Conservation (phyloP, 53 echinoderm and acorn worm species). For the Echinarachnius parma region DNA sequence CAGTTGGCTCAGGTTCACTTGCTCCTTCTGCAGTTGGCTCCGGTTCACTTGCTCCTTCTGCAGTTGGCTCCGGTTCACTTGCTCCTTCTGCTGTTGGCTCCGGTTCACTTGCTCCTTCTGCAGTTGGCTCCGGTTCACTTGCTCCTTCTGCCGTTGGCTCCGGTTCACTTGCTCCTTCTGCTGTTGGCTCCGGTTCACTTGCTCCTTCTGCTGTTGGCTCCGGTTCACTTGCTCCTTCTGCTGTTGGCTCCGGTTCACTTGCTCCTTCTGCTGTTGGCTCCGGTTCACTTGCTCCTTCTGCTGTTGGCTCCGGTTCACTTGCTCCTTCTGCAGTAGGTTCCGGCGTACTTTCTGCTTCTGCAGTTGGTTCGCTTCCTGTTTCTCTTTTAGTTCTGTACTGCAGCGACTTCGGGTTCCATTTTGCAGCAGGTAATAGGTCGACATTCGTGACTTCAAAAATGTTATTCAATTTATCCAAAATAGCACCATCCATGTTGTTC, state of each 20-base stretch:
- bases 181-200: constrained; percentile 12
- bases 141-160: constrained; percentile 18
- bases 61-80: constrained; percentile 28
- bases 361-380: constrained; percentile 1
- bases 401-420: too few species aligned
- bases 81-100: constrained; percentile 24
- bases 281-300: constrained; percentile 17
- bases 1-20: constrained; percentile 36
- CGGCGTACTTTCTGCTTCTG: background rate
- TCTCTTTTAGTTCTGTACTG: too few species aligned
- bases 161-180: constrained; percentile 11
- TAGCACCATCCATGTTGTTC: too few species aligned
- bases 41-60: constrained; percentile 29
- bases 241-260: constrained; percentile 10
- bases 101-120: constrained; percentile 11
- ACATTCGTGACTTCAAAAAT: too few species aligned
- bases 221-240: constrained; percentile 18
- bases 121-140: constrained; percentile 8
- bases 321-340: constrained; percentile 18
- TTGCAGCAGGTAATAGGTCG: too few species aligned
- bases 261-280: constrained; percentile 19
- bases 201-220: constrained; percentile 14
- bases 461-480: too few species aligned
- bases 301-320: constrained; percentile 14
- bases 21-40: constrained; percentile 38